Evolutionary conservation across 2,113 vertebrate species (phyloP), one percentile per base, ranked within the genome.

Genomic region (Etheostoma spectabile): DNA sequence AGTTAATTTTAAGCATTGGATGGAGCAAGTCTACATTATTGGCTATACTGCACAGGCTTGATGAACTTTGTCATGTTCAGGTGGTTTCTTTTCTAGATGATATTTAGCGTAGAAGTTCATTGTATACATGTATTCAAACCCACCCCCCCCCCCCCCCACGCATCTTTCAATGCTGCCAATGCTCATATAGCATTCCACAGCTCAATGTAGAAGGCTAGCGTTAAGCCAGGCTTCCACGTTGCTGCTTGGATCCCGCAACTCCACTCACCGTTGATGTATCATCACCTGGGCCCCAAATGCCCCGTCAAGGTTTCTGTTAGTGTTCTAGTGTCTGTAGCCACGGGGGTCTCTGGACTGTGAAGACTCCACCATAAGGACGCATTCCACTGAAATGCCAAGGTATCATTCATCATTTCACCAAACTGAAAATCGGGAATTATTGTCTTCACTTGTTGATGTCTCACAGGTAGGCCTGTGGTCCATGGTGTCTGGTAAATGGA

Each of bases 41-140:
- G 63, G 33, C 33, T 73, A 1, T 22, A 18, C 13, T 27, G 6
- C 57, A 21, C 46, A 46, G 15, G 8, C 8, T 46, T 55, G 16
- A 13, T 45, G 18, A 30, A 49, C 24, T 48, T 63, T 35, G 51
- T 18, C 6, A 35, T 35, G 21, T 46, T 35, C 13, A 46, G 42
- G 45, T 53, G 35, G 55, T 68, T 72, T 66, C 19, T 49, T 38
- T 74, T 51, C 38, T 56, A n/a, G 21, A 74, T 42, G 14, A 30
- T 4, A 12, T 35, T 61, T 8, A 27, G 13, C 14, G 24, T 48
- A 12, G 24, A 27, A 51, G 65, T 52, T 51, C 2, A 60, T 77
- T 55, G 60, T 51, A 51, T 8, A 21, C 75, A 64, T 57, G 15
- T 15, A 48, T 49, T 11, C 42, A 49, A 38, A 27, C 22, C 19